Evolutionary conservation across 2,888 invertebrate species (phyloP), one percentile per base, ranked within the genome.

Genomic region (Chrysina gloriosa): DNA sequence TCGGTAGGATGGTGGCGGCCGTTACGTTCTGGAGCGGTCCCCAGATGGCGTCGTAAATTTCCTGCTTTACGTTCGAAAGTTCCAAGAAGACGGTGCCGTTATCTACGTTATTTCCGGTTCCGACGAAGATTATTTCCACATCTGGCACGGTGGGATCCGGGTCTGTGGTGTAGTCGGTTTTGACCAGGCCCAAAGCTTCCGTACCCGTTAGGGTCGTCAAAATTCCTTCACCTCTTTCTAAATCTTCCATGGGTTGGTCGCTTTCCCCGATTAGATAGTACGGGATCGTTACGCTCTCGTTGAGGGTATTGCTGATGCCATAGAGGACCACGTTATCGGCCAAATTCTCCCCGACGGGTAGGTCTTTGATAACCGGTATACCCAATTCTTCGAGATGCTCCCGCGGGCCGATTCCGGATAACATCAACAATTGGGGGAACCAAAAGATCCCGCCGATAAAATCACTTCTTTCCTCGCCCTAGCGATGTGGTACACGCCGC

Each of bases 341-440:
- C 52, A 91, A 77, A 14, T 86, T 87, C 74, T 86, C 80, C 0
- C 92, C 93, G 0, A 93, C 91, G 0, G 90, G 91, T n/a, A 92
- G 82, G 72, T 90, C 86, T 71, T 87, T 83, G 2, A 91, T 75
- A 0, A 91, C 80, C 0, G 89, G 87, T 71, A 92, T 86, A 0
- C 85, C 80, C 29, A 84, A 75, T 56, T 87, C 83, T 70, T 86
- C 77, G 52, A 91, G 78, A 72, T 91, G 89, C 2, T 86, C 80
- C 73, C 80, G 85, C 1, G 91, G 91, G 0, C 91, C 91, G 9
- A 91, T 80, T 1, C 95, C 95, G 4, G 95, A 95, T 3, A 97
- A 82, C 93, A 96, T 94, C 6, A 97, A 85, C 1, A 97, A 80
- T 81, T 97, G 96, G 0, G 95, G 0, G 95, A 92, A 76, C 93